phyloP scores from a whole-genome alignment of 2,888 invertebrate species.

The Carpatolechia fugitivella region DNA sequence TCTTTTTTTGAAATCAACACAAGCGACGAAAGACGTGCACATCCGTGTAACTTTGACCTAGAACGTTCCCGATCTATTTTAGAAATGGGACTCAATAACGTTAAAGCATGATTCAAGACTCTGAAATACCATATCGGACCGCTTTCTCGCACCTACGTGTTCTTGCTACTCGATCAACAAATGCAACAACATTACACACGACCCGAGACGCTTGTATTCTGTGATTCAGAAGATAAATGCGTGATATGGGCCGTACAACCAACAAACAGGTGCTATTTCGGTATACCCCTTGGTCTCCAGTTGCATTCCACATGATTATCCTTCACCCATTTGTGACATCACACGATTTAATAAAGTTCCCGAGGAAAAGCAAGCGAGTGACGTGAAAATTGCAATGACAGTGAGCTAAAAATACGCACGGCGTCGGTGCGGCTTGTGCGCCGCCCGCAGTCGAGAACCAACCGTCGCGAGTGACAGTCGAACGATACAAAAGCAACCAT shows the following conservation, averaged over 20 bases:
- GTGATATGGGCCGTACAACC: background rate
- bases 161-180: background rate
- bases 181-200: conserved; percentile 1
- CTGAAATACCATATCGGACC: background rate
- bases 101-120: conserved; percentile 5
- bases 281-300: conserved; percentile 22
- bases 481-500: conserved; percentile 78
- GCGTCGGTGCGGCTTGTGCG: conserved; percentile 46
- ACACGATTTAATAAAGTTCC: conserved; percentile 50
- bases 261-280: background rate
- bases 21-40: background rate
- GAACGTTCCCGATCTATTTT: conserved; percentile 7
- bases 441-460: conserved; percentile 67
- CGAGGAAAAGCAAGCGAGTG: conserved; percentile 55
- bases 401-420: conserved; percentile 72
- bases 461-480: conserved; percentile 74
- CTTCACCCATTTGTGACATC: conserved; percentile 68
- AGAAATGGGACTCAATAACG: conserved; percentile 3
- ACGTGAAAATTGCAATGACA: conserved; percentile 78
- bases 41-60: conserved; percentile 8
- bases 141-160: conserved; percentile 3
- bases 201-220: background rate
- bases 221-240: conserved; percentile 12
- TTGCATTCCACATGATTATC: conserved; percentile 53
- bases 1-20: background rate